phyloP scores from a whole-genome alignment of 1,140 invertebrate species.

The Scaptomyza pallida region DNA sequence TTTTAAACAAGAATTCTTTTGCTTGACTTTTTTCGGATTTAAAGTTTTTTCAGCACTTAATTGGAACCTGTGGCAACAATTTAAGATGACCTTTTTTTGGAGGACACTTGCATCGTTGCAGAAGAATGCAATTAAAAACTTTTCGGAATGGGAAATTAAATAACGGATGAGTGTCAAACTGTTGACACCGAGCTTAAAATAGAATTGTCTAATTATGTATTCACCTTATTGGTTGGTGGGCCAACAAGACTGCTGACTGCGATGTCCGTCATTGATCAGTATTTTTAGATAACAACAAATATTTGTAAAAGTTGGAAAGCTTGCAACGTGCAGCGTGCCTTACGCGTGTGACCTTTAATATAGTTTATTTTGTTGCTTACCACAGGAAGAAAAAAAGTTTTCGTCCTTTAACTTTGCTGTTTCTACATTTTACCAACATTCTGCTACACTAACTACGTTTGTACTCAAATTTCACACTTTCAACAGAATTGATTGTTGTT shows the following conservation, averaged over 20 bases:
- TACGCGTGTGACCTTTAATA: too few relatives aligned
- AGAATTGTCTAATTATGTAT: too few relatives aligned
- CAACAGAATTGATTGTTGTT: background rate
- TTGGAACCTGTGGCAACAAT: background rate
- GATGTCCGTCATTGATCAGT: too few relatives aligned
- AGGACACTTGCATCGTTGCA: background rate
- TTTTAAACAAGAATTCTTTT: slow-evolving; percentile 9
- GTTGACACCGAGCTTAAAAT: too few relatives aligned
- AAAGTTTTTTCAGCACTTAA: background rate
- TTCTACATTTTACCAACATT: background rate
- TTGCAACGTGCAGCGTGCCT: background rate
- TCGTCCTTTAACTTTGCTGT: background rate
- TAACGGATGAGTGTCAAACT: background rate
- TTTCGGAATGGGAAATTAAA: background rate
- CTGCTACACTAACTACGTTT: too few relatives aligned
- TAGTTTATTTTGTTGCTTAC: too few relatives aligned
- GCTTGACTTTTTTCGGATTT: background rate
- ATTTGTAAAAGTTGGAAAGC: background rate
- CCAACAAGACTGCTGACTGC: too few relatives aligned
- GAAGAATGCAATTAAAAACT: background rate
- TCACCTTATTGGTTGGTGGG: too few relatives aligned
- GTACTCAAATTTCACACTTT: background rate
- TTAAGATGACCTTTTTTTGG: background rate
- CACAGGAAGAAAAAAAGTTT: too few relatives aligned
- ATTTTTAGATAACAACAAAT: background rate